Percentiles rank a stretch among this genome's conserved stretches.
Evolutionary conservation across 2,113 vertebrate species (phyloP).

Genomic region (Cricetomys ansorgei): DNA sequence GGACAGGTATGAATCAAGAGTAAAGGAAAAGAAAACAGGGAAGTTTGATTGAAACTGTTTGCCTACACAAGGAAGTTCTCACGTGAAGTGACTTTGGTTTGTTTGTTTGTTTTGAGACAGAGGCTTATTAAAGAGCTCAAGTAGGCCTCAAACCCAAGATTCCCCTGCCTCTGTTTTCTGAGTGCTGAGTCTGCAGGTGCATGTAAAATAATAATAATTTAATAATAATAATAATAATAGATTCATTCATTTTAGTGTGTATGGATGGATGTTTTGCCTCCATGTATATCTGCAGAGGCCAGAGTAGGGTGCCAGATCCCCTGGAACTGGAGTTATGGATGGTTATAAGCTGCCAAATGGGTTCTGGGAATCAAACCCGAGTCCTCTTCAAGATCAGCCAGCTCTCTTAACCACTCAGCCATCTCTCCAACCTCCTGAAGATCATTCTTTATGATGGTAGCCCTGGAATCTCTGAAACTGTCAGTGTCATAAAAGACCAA

Average conservation of each 20-base stretch:
- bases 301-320: background rate
- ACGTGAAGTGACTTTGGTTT: background rate
- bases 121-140: background rate
- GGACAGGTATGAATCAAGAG: background rate
- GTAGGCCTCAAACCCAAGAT: background rate
- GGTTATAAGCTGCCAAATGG: background rate
- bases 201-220: background rate
- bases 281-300: background rate
- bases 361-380: background rate
- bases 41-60: background rate
- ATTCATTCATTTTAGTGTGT: background rate
- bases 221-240: background rate
- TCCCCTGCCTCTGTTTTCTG: background rate
- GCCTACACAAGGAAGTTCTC: background rate
- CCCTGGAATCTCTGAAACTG: background rate
- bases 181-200: background rate
- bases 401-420: background rate
- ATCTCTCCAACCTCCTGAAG: background rate
- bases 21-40: background rate
- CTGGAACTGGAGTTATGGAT: background rate
- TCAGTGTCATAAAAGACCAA: background rate
- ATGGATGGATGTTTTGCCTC: background rate
- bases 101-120: background rate
- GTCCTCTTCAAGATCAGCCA: background rate
- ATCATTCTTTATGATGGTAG: background rate